These are phyloP conservation scores for Sitta carolinensis DNA, from an alignment of 2,797 vertebrate genomes.

Conservation along the genomic window DNA sequence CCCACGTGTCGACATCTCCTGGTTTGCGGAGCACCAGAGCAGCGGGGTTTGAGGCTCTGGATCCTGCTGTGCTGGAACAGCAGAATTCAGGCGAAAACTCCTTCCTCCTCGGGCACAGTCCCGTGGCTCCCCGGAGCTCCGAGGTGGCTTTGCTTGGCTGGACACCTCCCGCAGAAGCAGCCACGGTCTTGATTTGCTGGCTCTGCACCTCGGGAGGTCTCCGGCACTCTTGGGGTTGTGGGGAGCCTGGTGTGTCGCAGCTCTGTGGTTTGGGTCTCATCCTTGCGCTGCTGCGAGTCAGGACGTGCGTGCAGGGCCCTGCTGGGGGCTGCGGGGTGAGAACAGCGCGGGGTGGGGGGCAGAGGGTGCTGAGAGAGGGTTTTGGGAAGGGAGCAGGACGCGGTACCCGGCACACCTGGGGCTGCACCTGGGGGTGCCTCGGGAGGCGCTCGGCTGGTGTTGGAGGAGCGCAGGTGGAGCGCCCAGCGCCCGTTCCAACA, in stretches of 20 bases:
- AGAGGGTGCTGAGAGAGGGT: fast-evolving
- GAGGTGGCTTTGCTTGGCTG: fast-evolving
- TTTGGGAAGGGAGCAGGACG: neutral
- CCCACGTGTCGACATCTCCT: neutral
- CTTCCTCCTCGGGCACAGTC: fast-evolving
- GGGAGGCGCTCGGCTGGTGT: fast-evolving
- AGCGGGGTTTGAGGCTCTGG: neutral
- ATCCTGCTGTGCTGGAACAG: neutral
- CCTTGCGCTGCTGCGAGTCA: fast-evolving
- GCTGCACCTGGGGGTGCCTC: fast-evolving
- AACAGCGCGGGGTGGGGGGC: neutral
- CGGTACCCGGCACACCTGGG: fast-evolving
- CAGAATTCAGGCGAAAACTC: neutral
- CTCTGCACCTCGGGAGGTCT: neutral
- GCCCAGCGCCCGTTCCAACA: fast-evolving
- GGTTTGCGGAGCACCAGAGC: neutral
- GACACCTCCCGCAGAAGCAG: neutral
- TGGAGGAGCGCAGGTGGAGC: fast-evolving
- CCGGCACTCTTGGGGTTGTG: fast-evolving
- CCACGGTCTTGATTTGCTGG: neutral
- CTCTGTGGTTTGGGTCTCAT: neutral
- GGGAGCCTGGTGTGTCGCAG: neutral
- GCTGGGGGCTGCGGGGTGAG: fast-evolving
- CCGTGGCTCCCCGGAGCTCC: fast-evolving
- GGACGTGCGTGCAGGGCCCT: fast-evolving